Evolutionary conservation across 2,888 invertebrate species (phyloP).

Genomic region (Lasioglossum figueresi): DNA sequence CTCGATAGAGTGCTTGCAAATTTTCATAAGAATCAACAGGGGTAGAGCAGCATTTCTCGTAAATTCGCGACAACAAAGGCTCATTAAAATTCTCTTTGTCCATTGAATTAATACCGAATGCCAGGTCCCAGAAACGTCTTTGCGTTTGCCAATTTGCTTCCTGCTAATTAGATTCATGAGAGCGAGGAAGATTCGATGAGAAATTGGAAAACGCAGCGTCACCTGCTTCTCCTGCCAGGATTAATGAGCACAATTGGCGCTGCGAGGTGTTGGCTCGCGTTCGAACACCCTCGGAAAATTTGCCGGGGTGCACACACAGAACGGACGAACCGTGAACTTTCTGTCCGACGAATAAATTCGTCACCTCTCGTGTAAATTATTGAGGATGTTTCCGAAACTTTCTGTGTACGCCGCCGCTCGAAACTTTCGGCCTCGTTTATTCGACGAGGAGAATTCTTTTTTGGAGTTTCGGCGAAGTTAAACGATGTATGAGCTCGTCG

Average conservation of each 20-base stretch:
- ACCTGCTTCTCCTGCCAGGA: slow-evolving; percentile 22
- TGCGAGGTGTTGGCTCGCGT: not conserved
- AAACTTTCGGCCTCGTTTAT: slow-evolving; percentile 5
- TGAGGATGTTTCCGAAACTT: not conserved
- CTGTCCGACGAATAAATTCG: slow-evolving; percentile 9
- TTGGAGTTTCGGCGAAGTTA: not conserved
- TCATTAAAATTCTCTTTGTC: not conserved
- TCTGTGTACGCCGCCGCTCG: not conserved
- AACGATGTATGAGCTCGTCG: not conserved
- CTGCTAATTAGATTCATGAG: slow-evolving; percentile 43
- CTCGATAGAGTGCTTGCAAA: not conserved
- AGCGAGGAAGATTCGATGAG: slow-evolving; percentile 50
- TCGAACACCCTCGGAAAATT: slow-evolving; percentile 7
- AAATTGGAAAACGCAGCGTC: slow-evolving; percentile 47
- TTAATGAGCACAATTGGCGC: slow-evolving; percentile 45
- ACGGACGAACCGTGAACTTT: not conserved
- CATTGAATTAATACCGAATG: not conserved
- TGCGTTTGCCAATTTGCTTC: not conserved
- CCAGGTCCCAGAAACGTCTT: not conserved
- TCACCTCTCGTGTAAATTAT: slow-evolving; percentile 11
- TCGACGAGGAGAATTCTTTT: slow-evolving; percentile 3
- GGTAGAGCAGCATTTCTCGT: not conserved
- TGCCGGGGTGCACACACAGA: slow-evolving; percentile 12
- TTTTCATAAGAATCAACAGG: not conserved
- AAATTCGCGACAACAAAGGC: not conserved